These are phyloP conservation scores for Papilio glaucus DNA, from an alignment of 1,140 invertebrate species.

Conservation along the genomic window DNA sequence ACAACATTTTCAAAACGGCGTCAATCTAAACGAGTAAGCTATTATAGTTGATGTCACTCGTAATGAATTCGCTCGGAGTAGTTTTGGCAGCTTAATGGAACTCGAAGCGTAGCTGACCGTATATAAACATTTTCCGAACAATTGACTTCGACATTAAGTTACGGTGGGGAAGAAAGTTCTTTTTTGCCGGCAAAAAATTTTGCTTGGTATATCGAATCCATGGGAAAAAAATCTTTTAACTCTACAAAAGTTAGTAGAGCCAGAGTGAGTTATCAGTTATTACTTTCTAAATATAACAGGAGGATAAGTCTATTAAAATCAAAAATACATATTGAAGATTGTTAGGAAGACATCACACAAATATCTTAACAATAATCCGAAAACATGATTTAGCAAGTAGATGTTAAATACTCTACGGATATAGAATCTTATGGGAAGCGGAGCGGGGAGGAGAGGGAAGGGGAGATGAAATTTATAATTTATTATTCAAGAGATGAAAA, in stretches of 20 bases:
- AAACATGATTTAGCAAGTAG: too few relatives aligned
- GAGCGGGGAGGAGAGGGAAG: background rate
- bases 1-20: background rate
- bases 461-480: conserved; percentile 69
- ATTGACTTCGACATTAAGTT: conserved; percentile 31
- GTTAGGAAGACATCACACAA: too few relatives aligned
- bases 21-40: background rate
- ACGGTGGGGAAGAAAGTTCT: conserved; percentile 31
- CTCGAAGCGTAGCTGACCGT: conserved; percentile 31
- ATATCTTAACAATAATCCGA: too few relatives aligned
- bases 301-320: background rate
- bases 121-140: conserved; percentile 38
- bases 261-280: too few relatives aligned
- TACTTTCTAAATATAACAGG: background rate
- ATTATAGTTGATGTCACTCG: conserved; percentile 12
- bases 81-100: conserved; percentile 38
- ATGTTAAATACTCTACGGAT: background rate
- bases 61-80: conserved; percentile 30
- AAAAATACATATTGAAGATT: too few relatives aligned
- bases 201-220: too few relatives aligned
- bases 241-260: background rate
- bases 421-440: background rate
- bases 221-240: background rate
- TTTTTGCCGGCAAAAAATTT: conserved; percentile 17
- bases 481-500: conserved; percentile 76